Conservation (phyloP, 2,113 vertebrate genomes). For the Menidia beryllina region DNA sequence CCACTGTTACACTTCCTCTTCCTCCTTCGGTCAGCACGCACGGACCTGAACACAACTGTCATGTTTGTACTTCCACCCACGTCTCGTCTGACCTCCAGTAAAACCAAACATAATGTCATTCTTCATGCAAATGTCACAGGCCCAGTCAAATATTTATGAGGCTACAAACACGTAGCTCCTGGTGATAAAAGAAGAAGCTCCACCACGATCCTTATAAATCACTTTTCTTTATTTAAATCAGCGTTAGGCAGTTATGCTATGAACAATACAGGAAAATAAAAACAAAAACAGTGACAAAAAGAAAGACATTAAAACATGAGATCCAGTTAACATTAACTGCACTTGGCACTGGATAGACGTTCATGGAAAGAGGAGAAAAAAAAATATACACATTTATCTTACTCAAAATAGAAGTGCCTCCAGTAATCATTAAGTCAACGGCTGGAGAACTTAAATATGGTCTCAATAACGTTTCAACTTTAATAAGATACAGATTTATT, state of each 20-base stretch:
- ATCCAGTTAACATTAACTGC: conserved; percentile 84
- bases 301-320: conserved; percentile 71
- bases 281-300: conserved; percentile 70
- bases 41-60: conserved; percentile 4
- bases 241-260: conserved; percentile 85
- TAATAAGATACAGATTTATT: conserved; percentile 41
- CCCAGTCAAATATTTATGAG: no score
- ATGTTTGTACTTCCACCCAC: conserved; percentile 34
- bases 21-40: conserved; percentile 80
- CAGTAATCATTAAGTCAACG: conserved; percentile 55
- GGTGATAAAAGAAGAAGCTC: conserved; percentile 5
- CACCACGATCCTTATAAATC: conserved; percentile 83
- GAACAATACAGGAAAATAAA: conserved; percentile 76
- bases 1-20: conserved; percentile 75
- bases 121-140: no score
- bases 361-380: conserved; percentile 74
- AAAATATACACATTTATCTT: conserved; percentile 79
- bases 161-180: not conserved
- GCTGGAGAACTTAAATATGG: conserved; percentile 69
- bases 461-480: conserved; percentile 67
- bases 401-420: conserved; percentile 71
- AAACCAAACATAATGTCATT: not conserved
- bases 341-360: conserved; percentile 87
- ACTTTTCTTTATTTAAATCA: conserved; percentile 88
- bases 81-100: conserved; percentile 4